Evolutionary conservation across 2,888 invertebrate genomes (phyloP), one percentile per base, ranked within the genome.

Genomic region (Hyposoter dolosus): DNA sequence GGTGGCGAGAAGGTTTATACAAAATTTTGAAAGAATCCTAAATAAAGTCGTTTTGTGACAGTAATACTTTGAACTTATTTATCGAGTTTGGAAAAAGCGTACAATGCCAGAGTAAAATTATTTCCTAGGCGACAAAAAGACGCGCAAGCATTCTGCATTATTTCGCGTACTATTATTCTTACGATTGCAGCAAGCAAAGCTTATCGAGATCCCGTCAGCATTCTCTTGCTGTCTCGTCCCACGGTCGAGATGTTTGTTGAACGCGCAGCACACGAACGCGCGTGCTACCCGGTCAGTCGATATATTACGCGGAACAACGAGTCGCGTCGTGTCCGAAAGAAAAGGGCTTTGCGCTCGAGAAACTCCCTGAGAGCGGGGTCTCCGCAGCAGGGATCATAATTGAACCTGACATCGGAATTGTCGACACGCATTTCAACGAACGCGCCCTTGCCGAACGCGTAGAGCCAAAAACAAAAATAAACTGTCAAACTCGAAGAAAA

Each of bases 231-330:
- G 23, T 47, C 47, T 47, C 45, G 69, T 47, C 47, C 47, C 47
- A 47, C 69, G 69, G 17, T 69, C 40, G 40, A 7, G 40, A 7
- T 40, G 9, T 69, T 32, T 28, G 47, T 47, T 69, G 47, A 69
- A 40, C 47, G 47, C 69, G 47, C 69, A 69, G 47, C 28, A 69
- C 69, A 69, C 2, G 45, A 28, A 69, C 47, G 47, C 69, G 69
- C 47, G 69, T 69, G 47, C 45, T 69, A 47, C 28, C 1, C 69
- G 47, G 32, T 47, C 28, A 69, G 69, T 32, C 47, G 28, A 69
- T 47, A 32, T 69, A 47, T 69, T 69, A 69, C 69, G 69, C 69
- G 28, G 69, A 69, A 47, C 28, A 28, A 45, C 43, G 19, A 28
- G 40, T 47, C 45, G 45, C 47, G 40, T 69, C 45, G 45, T 28